Base-by-base conservation (phyloP, 64 coral and sea anemone genomes). In the Montipora sp. region DNA sequence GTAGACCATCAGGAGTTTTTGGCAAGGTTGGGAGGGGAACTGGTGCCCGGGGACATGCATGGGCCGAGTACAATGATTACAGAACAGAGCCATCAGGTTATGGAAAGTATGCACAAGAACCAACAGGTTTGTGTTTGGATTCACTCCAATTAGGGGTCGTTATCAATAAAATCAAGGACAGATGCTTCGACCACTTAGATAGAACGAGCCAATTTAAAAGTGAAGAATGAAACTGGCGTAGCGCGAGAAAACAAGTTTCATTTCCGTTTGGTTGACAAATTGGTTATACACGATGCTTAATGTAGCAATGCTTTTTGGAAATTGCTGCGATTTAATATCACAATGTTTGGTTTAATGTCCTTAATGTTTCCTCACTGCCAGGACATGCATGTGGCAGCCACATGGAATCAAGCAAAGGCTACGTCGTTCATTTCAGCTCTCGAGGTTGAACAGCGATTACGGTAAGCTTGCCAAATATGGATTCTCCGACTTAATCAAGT, bases 1-100 rank as follows among this genome's bases (percentile, higher is more conserved):
- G 95, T 98, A 58, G 95, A 98, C 51, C 92, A 98, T 79, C 70
- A 49, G 43, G 95, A 98, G 48, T 98, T 98, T 63, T n/a, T 98
- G 9, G 85, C 89, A 58, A 94, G 88, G 73, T 75, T 98, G 15
- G 95, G 95, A 51, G 95, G 84, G 47, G 95, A 98, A 72, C 55
- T 98, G 21, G 78, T 73, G 3, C 95, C 95, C 21, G 95, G 95
- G 14, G 95, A 98, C 51, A 71, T 88, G 20, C 83, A 98, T 19
- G 95, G 95, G 18, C 89, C 79, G 4, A 98, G 95, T 67, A 98
- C 95, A 36, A 89, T 68, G 79, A 98, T 98, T 36, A 73, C 95
- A 8, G 79, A 98, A 23, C 91, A 92, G 36, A 98, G 95, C 27
- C 75, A 98, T 22, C 78, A 92, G 1, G 95, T 79, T 50, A 89